Conservation (phyloP, 2,888 invertebrate species). For the Eurytoma californica region DNA sequence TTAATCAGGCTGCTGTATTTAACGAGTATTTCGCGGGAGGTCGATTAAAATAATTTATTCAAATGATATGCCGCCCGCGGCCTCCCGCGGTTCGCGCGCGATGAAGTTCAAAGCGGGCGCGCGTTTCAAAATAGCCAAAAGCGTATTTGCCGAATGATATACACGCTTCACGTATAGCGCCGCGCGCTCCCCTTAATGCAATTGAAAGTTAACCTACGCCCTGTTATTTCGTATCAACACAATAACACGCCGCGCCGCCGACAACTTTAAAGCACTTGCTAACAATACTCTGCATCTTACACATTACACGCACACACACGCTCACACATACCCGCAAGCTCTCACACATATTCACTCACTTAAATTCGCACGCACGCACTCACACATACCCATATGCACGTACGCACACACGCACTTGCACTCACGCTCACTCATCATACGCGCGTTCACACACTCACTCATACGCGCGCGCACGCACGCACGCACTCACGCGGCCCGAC, state of each 20-base stretch:
- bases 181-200: conserved; percentile 2
- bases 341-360: background rate
- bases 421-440: too few relatives aligned
- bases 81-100: background rate
- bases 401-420: too few relatives aligned
- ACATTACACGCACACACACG: background rate
- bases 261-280: background rate
- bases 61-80: too few relatives aligned
- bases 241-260: background rate
- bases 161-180: background rate
- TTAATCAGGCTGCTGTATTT: too few relatives aligned
- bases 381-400: too few relatives aligned
- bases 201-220: background rate
- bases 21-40: too few relatives aligned
- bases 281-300: background rate
- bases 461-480: too few relatives aligned
- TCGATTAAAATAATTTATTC: too few relatives aligned
- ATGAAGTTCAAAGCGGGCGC: background rate
- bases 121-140: background rate
- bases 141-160: background rate
- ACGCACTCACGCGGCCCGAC: too few relatives aligned
- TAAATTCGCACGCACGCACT: too few relatives aligned
- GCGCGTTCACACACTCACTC: too few relatives aligned
- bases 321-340: background rate
- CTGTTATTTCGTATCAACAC: conserved; percentile 11